Evolutionary conservation across 2,797 vertebrate species (phyloP).

Genomic region (Odontamblyopus rebecca): DNA sequence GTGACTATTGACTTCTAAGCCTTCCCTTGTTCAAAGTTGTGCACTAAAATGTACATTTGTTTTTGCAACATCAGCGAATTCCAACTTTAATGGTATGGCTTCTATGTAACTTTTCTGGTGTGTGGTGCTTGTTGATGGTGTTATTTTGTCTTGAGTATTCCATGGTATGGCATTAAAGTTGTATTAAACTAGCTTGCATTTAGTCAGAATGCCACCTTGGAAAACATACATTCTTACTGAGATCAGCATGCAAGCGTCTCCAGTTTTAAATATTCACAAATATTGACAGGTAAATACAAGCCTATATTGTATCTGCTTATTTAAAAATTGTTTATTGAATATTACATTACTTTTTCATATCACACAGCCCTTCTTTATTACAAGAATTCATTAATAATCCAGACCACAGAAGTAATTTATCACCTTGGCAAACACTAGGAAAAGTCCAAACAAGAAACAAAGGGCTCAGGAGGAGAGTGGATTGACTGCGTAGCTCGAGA

Average conservation of each 20-base stretch:
- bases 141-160: too few relatives aligned
- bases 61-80: too few relatives aligned
- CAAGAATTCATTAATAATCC: constrained; percentile 42
- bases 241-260: too few relatives aligned
- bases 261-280: not conserved
- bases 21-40: constrained; percentile 22
- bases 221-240: too few relatives aligned
- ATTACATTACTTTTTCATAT: not conserved
- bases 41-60: too few relatives aligned
- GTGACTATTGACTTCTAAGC: constrained; percentile 17
- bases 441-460: constrained; percentile 57
- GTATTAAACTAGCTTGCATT: not conserved
- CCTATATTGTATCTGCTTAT: not conserved
- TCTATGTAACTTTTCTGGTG: too few relatives aligned
- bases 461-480: constrained; percentile 62
- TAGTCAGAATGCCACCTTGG: not conserved
- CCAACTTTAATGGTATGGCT: too few relatives aligned
- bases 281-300: not conserved
- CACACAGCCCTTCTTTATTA: constrained; percentile 22
- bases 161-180: not conserved
- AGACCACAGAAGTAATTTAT: constrained; percentile 36
- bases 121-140: too few relatives aligned
- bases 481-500: constrained; percentile 59
- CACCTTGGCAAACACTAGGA: constrained; percentile 43
- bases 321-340: not conserved